Evolutionary conservation across 2,888 invertebrate species (phyloP), one percentile per base, ranked within the genome.

Genomic region (Heliconius cydno): DNA sequence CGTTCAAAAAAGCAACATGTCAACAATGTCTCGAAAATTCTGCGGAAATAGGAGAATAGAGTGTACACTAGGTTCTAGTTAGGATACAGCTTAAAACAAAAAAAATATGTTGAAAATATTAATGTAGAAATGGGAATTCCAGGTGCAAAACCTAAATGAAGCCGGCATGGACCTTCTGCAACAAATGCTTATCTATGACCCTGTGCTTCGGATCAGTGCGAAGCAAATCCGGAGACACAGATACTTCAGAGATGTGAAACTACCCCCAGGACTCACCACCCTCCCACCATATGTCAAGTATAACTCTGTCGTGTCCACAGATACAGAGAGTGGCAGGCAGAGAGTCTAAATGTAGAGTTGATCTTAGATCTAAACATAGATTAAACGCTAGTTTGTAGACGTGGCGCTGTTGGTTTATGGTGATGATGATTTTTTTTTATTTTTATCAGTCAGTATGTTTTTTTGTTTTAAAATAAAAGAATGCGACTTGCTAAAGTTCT

Each of bases 131-230:
- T 41, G 12, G 9, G 7, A 25, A 9, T 74, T 83, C 83, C 91
- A 96, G 91, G 97, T 98, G 0, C 97, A 97, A 89, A 97, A 97
- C 86, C 91, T 98, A 79, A 97, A 97, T 87, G 95, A 95, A 19
- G 92, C 96, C 12, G 99, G 98, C 6, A 94, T 98, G 85, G 97
- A 98, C 90, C 93, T 99, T 30, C 95, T 99, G 22, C 96, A 98
- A 94, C 96, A 97, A 91, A 98, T 98, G 97, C 95, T 99, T 71
- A 95, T 97, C 25, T 99, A 99, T 90, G 98, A 99, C 92, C 99
- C 99, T 2, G 96, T 97, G 28, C 96, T 97, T 85, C 96, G 99
- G 84, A 97, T 99, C 87, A 97, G 97, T 0, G 98, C 99, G 0
- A 97, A 97, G 89, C 96, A 96, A 70, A 96, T 97, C 46, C 95